phyloP scores from a whole-genome alignment of 1,140 invertebrate species.

The Bemisia tabaci region DNA sequence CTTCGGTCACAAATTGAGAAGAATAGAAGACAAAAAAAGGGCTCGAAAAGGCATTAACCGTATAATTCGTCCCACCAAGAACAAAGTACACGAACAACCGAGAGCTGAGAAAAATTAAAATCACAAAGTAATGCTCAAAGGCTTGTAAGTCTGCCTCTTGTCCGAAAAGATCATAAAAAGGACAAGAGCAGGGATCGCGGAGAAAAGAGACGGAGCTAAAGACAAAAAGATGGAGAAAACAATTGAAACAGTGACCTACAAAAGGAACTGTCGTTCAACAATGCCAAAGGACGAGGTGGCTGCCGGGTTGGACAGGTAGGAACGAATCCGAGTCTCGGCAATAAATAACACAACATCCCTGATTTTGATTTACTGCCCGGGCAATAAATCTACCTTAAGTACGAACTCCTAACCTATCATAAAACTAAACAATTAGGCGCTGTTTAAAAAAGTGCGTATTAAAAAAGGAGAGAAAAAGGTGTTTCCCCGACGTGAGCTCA shows the following conservation, averaged over 20 bases:
- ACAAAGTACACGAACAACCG: too few species aligned
- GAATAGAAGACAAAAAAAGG: too few species aligned
- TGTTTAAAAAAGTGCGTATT: not conserved
- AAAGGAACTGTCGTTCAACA: not conserved
- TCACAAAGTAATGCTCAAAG: too few species aligned
- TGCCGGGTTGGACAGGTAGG: not conserved
- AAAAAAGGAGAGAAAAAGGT: not conserved
- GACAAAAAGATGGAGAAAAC: not conserved
- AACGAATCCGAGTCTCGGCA: not conserved
- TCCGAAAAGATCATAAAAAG: not conserved
- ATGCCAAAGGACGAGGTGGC: not conserved
- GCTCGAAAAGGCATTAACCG: too few species aligned
- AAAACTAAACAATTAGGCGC: not conserved
- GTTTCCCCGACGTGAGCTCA: not conserved
- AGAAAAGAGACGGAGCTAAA: not conserved
- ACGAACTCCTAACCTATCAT: not conserved
- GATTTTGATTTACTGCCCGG: not conserved
- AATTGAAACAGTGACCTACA: not conserved
- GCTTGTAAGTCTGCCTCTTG: too few species aligned
- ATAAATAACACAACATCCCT: not conserved
- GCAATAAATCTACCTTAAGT: not conserved
- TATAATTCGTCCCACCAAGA: too few species aligned
- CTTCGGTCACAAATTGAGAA: too few species aligned
- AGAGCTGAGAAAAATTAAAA: too few species aligned
- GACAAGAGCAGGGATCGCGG: not conserved